A percentile compares a stretch with the other conserved stretches of the same genome.
phyloP scores from a whole-genome alignment of 1,140 invertebrate genomes.

The Drosophila gunungcola region DNA sequence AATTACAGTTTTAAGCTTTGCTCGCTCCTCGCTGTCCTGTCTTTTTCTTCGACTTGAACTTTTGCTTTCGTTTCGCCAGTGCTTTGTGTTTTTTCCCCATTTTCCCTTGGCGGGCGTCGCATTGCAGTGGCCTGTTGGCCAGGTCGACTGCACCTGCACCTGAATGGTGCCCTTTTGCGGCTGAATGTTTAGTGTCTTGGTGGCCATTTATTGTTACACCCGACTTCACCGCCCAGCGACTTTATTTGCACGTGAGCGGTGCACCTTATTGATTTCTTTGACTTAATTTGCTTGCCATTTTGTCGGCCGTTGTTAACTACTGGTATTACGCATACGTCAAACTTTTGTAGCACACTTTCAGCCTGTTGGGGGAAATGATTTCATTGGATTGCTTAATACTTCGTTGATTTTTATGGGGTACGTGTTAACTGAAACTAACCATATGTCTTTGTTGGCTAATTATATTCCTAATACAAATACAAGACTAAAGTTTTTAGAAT shows the following conservation, averaged over 20 bases:
- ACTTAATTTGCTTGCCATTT: slow-evolving; percentile 61
- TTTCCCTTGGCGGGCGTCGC: slow-evolving; percentile 42
- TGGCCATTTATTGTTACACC: slow-evolving; percentile 55
- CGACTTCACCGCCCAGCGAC: slow-evolving; percentile 27
- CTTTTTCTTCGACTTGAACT: slow-evolving; percentile 46
- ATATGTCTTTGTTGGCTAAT: neutral
- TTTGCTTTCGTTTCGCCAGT: slow-evolving; percentile 34
- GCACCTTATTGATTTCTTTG: slow-evolving; percentile 59
- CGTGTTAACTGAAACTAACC: neutral
- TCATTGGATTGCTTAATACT: neutral
- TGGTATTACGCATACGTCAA: slow-evolving; percentile 38
- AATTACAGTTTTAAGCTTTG: slow-evolving; percentile 66
- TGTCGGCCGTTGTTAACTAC: neutral
- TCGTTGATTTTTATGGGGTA: neutral
- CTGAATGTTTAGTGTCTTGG: slow-evolving; percentile 47
- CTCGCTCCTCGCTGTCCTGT: slow-evolving; percentile 27
- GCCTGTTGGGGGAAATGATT: neutral
- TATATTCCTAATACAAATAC: too few relatives aligned
- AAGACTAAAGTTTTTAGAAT: too few relatives aligned
- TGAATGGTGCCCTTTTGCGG: slow-evolving; percentile 63
- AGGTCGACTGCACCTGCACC: slow-evolving; percentile 49
- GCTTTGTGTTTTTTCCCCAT: neutral
- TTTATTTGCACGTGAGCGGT: slow-evolving; percentile 33
- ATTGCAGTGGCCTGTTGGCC: slow-evolving; percentile 64
- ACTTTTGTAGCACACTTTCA: slow-evolving; percentile 49